A percentile compares a stretch with the other conserved stretches of the same genome.
phyloP scores from a whole-genome alignment of 1,140 invertebrate genomes.

The Helicoverpa armigera region DNA sequence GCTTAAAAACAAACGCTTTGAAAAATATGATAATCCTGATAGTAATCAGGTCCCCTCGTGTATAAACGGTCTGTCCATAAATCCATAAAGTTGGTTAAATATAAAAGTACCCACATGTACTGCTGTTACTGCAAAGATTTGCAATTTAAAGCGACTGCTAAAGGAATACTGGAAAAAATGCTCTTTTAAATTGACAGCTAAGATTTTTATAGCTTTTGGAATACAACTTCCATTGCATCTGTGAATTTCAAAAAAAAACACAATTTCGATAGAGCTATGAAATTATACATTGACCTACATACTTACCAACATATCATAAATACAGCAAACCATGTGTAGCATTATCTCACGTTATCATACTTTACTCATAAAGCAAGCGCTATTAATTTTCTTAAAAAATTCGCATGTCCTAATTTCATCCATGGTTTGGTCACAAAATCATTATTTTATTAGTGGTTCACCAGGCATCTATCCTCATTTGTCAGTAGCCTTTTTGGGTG shows the following conservation, averaged over 20 bases:
- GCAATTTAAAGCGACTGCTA: neutral
- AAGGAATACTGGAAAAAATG: neutral
- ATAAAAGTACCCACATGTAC: neutral
- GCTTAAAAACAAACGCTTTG: no score
- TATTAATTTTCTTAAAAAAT: neutral
- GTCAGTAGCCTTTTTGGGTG: slow-evolving; percentile 1
- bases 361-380: no score
- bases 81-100: neutral
- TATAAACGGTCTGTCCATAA: neutral
- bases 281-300: no score
- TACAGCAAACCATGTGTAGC: no score
- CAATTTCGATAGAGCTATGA: no score
- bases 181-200: no score
- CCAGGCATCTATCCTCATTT: slow-evolving; percentile 39
- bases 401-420: neutral
- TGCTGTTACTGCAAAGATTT: neutral
- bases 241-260: neutral
- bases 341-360: no score
- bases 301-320: no score
- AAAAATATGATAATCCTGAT: neutral
- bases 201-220: no score
- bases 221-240: no score
- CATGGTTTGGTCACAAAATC: slow-evolving; percentile 5
- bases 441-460: slow-evolving; percentile 34
- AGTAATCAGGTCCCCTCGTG: neutral